Conservation (phyloP, 2,113 vertebrate genomes). For the Glaucomys volans region DNA sequence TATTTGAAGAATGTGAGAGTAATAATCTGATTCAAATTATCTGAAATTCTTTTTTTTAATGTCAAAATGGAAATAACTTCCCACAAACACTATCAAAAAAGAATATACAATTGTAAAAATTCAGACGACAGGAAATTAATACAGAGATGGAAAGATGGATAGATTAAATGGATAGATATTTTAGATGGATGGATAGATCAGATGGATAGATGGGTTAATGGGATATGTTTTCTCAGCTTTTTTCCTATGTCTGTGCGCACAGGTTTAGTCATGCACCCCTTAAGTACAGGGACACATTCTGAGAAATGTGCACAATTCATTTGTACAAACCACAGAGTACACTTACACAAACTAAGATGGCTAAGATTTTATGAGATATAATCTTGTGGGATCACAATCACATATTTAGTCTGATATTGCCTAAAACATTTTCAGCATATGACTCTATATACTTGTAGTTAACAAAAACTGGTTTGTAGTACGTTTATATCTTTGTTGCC, state of each 20-base stretch:
- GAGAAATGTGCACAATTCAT: neutral
- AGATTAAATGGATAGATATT: too few species aligned
- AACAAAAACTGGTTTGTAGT: neutral
- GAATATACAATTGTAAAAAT: neutral
- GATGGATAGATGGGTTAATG: neutral
- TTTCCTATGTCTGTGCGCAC: neutral
- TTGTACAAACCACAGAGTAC: neutral
- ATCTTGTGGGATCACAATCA: neutral
- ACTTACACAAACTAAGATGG: too few species aligned
- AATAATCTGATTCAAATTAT: neutral
- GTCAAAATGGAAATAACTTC: neutral
- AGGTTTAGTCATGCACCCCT: too few species aligned
- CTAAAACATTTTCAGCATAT: neutral
- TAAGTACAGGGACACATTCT: neutral
- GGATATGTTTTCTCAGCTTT: neutral
- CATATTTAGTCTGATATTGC: neutral
- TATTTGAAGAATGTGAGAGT: neutral
- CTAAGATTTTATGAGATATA: neutral
- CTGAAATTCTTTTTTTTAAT: neutral
- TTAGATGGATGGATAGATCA: too few species aligned
- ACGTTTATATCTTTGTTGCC: neutral
- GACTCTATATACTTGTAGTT: neutral
- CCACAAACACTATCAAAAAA: neutral
- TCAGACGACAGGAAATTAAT: neutral
- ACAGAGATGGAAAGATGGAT: neutral